Conservation (phyloP, 2,888 invertebrate genomes). For the Ormyrus rosae region DNA sequence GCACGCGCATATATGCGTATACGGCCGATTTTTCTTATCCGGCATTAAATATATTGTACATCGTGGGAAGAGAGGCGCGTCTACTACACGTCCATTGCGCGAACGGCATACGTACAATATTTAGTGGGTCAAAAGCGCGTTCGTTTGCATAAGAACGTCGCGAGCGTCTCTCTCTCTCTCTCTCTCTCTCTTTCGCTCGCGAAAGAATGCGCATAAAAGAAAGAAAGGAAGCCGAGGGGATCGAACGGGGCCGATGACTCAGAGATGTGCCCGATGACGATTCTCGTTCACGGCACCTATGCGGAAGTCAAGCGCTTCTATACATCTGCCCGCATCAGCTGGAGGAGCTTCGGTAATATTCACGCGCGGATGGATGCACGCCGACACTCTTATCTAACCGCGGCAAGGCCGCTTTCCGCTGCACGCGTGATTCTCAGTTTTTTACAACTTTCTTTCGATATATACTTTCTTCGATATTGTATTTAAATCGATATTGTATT, state of each 20-base stretch:
- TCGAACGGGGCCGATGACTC: slow-evolving; percentile 51
- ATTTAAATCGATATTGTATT: no score
- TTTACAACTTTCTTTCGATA: no score
- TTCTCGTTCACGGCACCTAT: slow-evolving; percentile 13
- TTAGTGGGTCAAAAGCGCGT: slow-evolving; percentile 47
- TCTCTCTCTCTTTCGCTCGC: neutral
- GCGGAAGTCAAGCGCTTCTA: slow-evolving; percentile 23
- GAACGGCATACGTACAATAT: neutral
- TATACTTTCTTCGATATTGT: no score
- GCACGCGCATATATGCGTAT: neutral
- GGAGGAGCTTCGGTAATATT: neutral
- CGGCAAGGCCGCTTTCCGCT: no score
- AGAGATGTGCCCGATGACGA: slow-evolving; percentile 25
- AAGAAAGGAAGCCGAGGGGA: slow-evolving; percentile 34
- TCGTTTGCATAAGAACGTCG: slow-evolving; percentile 36
- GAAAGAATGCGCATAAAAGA: slow-evolving; percentile 35
- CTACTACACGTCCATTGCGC: neutral
- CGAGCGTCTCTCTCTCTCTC: no score
- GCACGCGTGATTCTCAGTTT: no score
- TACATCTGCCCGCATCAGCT: slow-evolving; percentile 9
- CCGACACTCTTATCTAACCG: no score
- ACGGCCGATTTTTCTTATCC: slow-evolving; percentile 10
- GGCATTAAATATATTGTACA: slow-evolving; percentile 7
- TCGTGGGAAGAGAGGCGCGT: neutral
- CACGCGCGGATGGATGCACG: no score